These are phyloP conservation scores for Portevinia maculata DNA, from an alignment of 2,888 invertebrate genomes.

Conservation along the genomic window DNA sequence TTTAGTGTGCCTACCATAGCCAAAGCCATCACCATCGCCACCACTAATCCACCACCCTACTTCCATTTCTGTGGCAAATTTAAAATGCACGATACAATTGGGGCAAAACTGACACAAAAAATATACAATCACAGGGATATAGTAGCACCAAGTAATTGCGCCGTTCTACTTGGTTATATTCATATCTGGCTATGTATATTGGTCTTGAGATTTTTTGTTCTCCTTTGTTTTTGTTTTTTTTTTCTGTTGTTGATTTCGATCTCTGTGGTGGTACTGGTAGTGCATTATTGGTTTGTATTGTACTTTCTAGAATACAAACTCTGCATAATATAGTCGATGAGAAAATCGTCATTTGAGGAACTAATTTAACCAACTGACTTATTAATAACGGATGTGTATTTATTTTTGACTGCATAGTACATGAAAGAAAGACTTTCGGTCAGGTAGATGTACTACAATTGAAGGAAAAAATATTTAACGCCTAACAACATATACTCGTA, in stretches of 20 bases:
- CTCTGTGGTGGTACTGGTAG: constrained; percentile 28
- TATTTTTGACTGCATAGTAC: too few species aligned
- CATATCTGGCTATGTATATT: constrained; percentile 33
- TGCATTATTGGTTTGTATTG: constrained; percentile 48
- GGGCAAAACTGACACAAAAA: constrained; percentile 59
- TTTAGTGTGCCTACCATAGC: constrained; percentile 46
- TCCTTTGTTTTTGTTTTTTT: neutral
- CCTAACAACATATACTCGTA: too few species aligned
- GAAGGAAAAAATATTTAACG: too few species aligned
- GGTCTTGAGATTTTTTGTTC: constrained; percentile 10
- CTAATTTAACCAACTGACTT: neutral
- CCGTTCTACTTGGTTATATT: constrained; percentile 29
- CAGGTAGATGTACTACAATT: neutral
- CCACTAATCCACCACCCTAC: constrained; percentile 2
- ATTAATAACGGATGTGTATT: neutral
- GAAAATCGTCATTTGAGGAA: constrained; percentile 9
- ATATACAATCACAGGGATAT: constrained; percentile 45
- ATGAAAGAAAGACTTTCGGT: neutral
- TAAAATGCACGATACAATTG: constrained; percentile 73
- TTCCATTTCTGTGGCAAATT: constrained; percentile 56
- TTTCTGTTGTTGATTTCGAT: constrained; percentile 39
- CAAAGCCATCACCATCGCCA: neutral
- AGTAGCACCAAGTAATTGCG: constrained; percentile 53
- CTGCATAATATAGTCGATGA: constrained; percentile 1
- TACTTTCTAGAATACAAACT: constrained; percentile 8